phyloP scores from a whole-genome alignment of 92 coral and sea anemone species.

The Parazoanthus darwini region DNA sequence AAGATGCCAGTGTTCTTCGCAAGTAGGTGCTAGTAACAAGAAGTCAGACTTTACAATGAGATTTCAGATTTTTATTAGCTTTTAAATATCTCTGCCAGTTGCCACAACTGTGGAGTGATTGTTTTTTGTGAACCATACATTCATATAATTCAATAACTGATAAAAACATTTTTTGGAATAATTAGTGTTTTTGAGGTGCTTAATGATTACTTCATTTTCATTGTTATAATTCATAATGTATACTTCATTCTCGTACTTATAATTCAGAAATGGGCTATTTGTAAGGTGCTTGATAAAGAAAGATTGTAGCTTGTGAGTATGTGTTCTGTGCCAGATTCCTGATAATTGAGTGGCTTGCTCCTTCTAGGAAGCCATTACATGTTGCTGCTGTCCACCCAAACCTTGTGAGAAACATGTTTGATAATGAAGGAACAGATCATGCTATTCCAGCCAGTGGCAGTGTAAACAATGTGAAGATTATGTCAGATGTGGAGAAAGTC shows the following conservation, averaged over 20 bases:
- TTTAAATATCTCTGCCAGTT: background rate
- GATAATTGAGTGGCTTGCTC: background rate
- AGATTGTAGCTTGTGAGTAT: background rate
- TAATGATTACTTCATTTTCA: too few species aligned
- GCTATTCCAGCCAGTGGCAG: background rate
- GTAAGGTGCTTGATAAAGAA: too few species aligned
- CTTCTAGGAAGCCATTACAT: conserved; percentile 35
- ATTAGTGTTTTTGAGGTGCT: too few species aligned
- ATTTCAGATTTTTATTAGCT: background rate
- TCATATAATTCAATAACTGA: background rate
- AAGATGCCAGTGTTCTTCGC: conserved; percentile 28
- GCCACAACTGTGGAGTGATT: too few species aligned
- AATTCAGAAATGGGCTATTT: too few species aligned
- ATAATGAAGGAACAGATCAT: conserved; percentile 31
- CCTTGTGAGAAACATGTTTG: background rate
- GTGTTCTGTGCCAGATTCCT: background rate
- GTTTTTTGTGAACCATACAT: background rate
- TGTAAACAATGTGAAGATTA: conserved; percentile 46
- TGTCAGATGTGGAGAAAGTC: conserved; percentile 82
- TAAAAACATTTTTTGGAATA: background rate
- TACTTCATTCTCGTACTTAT: too few species aligned
- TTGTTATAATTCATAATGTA: too few species aligned
- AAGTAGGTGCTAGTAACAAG: conserved; percentile 17
- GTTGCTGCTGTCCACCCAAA: conserved; percentile 26
- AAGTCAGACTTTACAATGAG: background rate